Evolutionary conservation across 2,888 invertebrate species (phyloP).

Genomic region (Ditula angustiorana): DNA sequence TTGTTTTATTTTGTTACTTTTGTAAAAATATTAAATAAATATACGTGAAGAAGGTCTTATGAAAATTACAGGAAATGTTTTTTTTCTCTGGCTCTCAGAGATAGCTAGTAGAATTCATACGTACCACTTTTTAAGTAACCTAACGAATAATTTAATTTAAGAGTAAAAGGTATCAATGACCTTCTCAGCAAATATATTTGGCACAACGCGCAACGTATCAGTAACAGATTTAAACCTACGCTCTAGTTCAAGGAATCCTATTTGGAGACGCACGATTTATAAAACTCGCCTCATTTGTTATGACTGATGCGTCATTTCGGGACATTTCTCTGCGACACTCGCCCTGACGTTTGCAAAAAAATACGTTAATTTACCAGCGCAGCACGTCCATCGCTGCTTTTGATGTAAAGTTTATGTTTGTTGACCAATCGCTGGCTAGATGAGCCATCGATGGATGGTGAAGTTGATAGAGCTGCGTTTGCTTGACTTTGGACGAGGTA

Average conservation of each 20-base stretch:
- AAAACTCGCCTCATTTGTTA: constrained; percentile 21
- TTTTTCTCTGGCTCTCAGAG: no score
- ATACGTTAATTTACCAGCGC: background rate
- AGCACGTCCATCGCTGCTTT: background rate
- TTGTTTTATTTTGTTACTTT: no score
- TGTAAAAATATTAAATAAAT: no score
- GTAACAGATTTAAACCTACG: constrained; percentile 1
- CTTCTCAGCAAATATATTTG: background rate
- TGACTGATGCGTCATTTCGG: constrained; percentile 25
- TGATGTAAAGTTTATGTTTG: background rate
- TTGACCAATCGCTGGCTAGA: background rate
- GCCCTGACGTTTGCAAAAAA: constrained; percentile 9
- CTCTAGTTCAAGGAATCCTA: constrained; percentile 4
- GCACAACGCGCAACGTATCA: background rate
- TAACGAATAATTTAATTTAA: background rate
- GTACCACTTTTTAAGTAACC: no score
- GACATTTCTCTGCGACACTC: constrained; percentile 12
- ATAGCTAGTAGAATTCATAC: no score
- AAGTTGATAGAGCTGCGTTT: no score
- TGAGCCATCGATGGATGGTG: background rate
- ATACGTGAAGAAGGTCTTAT: no score
- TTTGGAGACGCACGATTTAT: constrained; percentile 1
- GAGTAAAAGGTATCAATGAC: background rate
- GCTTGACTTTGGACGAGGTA: background rate
- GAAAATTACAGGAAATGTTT: no score